These are phyloP conservation scores for Proisotoma minuta DNA, from an alignment of 2,888 invertebrate species.

Conservation along the genomic window DNA sequence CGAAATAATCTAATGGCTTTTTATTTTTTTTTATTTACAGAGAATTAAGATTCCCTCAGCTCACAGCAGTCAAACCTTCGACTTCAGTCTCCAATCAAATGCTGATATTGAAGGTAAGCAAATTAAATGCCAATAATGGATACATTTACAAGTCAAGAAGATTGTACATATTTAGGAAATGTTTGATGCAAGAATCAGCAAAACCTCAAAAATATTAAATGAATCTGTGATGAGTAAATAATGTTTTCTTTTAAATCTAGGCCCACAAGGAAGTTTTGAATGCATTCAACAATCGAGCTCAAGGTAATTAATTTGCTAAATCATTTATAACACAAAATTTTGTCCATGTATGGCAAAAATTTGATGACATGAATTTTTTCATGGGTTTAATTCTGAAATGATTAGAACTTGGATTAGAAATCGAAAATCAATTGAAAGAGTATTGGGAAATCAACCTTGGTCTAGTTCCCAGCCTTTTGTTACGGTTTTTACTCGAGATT, in stretches of 20 bases:
- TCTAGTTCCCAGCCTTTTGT: too few relatives aligned
- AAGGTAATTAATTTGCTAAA: constrained; percentile 48
- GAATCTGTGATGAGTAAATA: background rate
- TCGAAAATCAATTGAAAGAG: too few relatives aligned
- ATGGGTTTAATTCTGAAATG: too few relatives aligned
- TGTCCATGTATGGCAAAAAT: too few relatives aligned
- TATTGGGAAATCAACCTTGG: too few relatives aligned
- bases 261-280: constrained; percentile 83
- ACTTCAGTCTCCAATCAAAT: constrained; percentile 72
- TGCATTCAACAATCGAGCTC: constrained; percentile 70
- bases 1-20: background rate
- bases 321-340: background rate
- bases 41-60: constrained; percentile 46
- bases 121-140: too few relatives aligned
- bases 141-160: too few relatives aligned
- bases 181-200: background rate
- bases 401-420: too few relatives aligned
- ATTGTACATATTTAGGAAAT: too few relatives aligned
- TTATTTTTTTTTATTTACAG: constrained; percentile 37
- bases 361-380: too few relatives aligned
- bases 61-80: constrained; percentile 55
- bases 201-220: background rate
- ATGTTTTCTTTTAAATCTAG: background rate
- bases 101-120: constrained; percentile 67
- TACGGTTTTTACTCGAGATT: too few relatives aligned